phyloP scores from a whole-genome alignment of 2,113 vertebrate genomes.

The Mesoclemmys tuberculata region DNA sequence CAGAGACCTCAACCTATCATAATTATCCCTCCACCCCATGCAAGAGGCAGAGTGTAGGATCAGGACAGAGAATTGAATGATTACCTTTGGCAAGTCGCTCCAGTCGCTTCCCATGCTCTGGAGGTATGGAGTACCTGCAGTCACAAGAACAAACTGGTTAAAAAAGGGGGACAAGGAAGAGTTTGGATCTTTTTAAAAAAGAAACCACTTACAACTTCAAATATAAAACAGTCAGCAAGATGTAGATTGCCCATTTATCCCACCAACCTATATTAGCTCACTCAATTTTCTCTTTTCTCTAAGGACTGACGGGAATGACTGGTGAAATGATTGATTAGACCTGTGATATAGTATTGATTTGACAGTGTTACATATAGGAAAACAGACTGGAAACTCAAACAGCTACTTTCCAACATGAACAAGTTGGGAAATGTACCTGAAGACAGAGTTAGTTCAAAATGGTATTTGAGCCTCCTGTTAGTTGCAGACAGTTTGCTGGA shows the following conservation, averaged over 20 bases:
- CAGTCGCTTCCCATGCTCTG: slow-evolving; percentile 93
- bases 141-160: slow-evolving; percentile 31
- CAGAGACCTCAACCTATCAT: accelerated
- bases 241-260: not conserved
- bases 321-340: not conserved
- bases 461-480: not conserved
- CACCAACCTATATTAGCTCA: not conserved
- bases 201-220: not conserved
- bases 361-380: not conserved
- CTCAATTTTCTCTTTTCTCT: slow-evolving; percentile 2
- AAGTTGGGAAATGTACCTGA: not conserved
- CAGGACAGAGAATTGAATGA: accelerated
- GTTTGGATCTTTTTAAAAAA: not conserved
- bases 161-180: not conserved
- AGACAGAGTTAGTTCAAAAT: not conserved
- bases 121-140: slow-evolving; percentile 93
- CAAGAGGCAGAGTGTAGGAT: not conserved
- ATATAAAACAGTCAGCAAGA: not conserved
- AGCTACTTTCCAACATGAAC: not conserved
- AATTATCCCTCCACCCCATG: not conserved
- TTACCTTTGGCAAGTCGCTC: slow-evolving; percentile 97
- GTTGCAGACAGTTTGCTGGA: not conserved
- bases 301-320: not conserved
- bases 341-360: not conserved
- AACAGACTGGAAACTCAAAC: not conserved